Percentiles rank a stretch among this genome's conserved stretches.
These are phyloP conservation scores for Camponotus pennsylvanicus DNA, from an alignment of 1,140 invertebrate genomes.

Conservation along the genomic window DNA sequence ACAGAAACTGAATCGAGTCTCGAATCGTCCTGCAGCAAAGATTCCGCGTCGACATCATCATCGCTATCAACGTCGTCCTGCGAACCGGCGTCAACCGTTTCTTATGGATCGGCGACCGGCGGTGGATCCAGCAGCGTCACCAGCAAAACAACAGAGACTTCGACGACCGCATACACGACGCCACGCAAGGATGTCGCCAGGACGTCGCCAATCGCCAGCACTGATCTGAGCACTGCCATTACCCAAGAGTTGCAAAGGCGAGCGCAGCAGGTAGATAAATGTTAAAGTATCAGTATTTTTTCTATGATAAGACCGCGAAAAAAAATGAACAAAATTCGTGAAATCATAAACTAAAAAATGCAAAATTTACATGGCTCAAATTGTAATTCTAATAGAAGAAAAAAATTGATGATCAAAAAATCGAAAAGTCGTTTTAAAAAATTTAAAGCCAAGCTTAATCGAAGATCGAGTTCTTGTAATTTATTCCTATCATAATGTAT, in stretches of 20 bases:
- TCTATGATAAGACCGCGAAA: not conserved
- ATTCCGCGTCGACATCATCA: conserved; percentile 83
- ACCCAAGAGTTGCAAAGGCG: conserved; percentile 89
- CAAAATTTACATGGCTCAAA: no score
- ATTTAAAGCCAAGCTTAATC: not conserved
- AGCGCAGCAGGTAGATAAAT: conserved; percentile 85
- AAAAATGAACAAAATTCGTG: not conserved
- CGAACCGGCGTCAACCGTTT: conserved; percentile 79
- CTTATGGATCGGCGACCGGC: conserved; percentile 71
- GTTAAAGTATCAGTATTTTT: not conserved
- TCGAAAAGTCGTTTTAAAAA: not conserved
- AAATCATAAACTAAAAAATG: not conserved
- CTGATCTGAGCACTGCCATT: conserved; percentile 87
- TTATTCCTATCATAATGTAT: not conserved
- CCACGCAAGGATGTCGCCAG: conserved; percentile 54
- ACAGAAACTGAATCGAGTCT: conserved; percentile 85
- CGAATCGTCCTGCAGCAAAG: conserved; percentile 84
- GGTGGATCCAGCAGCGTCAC: conserved; percentile 56
- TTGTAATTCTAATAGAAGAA: not conserved
- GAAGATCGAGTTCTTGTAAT: not conserved
- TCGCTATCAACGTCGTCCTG: conserved; percentile 84
- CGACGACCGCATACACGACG: conserved; percentile 55
- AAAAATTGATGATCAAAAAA: not conserved
- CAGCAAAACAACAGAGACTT: conserved; percentile 64
- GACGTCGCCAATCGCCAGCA: conserved; percentile 72